Evolutionary conservation across 2,113 vertebrate genomes (phyloP), one percentile per base, ranked within the genome.

Genomic region (Hippocampus abdominalis): DNA sequence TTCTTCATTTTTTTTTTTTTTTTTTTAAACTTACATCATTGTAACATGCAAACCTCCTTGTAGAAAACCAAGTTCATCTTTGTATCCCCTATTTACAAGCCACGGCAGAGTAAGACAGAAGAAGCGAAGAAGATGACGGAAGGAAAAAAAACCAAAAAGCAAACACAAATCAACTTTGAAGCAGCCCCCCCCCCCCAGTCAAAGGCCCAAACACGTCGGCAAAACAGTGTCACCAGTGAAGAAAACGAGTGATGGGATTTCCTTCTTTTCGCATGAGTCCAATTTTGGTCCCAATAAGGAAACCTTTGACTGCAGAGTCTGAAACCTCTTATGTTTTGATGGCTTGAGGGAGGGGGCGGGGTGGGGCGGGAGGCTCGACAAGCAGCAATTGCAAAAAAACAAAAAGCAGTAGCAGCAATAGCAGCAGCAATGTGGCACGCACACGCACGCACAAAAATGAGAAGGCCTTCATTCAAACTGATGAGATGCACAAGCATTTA

Each of bases 31-130:
- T 94, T 88, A 89, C 83, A 74, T 84, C 91, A 87, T 86, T 91
- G 32, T 18, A 77, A 92, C 93, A 93, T 92, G 92, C 94, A 93
- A 91, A 91, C 78, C 84, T 94, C 91, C 88, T 91, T 80, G 69
- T 92, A 91, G 77, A 81, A 83, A 89, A 86, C 75, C 77, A 3
- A 70, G 80, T 73, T 85, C 56, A 72, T 81, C 72, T 86, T 83
- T 81, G 81, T 74, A 80, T 82, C 73, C 74, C 77, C 80, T 73
- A 78, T 75, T 84, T 82, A 86, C 77, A 86, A 82, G 80, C 89
- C 80, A 87, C 81, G 80, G 86, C 80, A 70, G 80, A 68, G 78
- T 66, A 70, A 42, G 57, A 68, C 82, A 87, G 63, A 89, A 85
- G 49, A 68, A 92, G 87, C 83, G 25, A 27, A 66, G 76, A 80